These are phyloP conservation scores for Andricus quercusramuli DNA, from an alignment of 2,888 invertebrate genomes.

Conservation along the genomic window DNA sequence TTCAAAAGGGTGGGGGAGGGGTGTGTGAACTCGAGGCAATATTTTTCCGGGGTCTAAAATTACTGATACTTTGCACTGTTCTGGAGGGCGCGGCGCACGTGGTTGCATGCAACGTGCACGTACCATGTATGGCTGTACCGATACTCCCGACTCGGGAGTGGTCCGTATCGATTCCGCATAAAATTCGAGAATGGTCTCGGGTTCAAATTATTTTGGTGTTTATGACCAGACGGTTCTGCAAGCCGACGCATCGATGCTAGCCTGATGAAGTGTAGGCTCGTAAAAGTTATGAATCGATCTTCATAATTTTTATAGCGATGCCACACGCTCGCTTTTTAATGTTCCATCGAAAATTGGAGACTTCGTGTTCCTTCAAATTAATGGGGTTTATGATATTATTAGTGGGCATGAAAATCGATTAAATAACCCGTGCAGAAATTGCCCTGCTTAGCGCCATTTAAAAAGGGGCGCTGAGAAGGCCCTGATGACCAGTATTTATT, in stretches of 20 bases:
- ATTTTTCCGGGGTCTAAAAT: conserved; percentile 25
- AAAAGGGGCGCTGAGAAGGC: no score
- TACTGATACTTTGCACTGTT: conserved; percentile 13
- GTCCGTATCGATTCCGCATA: conserved; percentile 61
- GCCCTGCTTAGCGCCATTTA: no score
- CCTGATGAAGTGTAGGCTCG: conserved; percentile 29
- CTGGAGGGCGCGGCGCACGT: conserved; percentile 44
- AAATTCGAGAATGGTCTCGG: conserved; percentile 56
- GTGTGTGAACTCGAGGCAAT: conserved; percentile 3
- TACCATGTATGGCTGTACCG: conserved; percentile 37
- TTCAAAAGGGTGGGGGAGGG: background rate
- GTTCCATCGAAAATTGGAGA: background rate
- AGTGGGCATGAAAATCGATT: conserved; percentile 11
- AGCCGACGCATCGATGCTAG: conserved; percentile 34
- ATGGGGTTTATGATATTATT: conserved; percentile 25
- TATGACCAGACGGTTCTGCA: conserved; percentile 33
- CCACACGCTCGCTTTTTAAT: conserved; percentile 14
- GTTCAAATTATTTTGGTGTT: conserved; percentile 52
- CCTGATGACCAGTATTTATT: no score
- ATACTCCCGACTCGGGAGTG: conserved; percentile 52
- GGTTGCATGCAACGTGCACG: conserved; percentile 48
- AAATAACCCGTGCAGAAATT: background rate
- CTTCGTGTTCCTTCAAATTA: conserved; percentile 20
- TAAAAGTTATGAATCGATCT: conserved; percentile 31
- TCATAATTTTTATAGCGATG: conserved; percentile 32